A percentile compares a stretch with the other conserved stretches of the same genome.
Evolutionary conservation across 2,113 vertebrate genomes (phyloP).

Genomic region (Marmota flaviventris): DNA sequence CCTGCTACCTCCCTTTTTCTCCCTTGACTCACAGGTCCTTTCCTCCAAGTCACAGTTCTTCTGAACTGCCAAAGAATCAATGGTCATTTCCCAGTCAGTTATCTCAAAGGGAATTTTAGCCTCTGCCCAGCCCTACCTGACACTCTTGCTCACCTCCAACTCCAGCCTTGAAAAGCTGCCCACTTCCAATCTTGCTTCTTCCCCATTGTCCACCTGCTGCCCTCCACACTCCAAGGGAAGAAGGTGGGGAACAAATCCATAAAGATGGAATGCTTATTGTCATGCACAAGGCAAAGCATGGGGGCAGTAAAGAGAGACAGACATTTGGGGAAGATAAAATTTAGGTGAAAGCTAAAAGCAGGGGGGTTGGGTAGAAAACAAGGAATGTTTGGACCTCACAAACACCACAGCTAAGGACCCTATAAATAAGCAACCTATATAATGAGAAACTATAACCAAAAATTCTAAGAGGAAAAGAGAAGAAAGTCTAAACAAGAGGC

Average conservation of each 20-base stretch:
- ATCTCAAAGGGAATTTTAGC: not conserved
- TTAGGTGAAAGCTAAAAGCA: conserved; percentile 17
- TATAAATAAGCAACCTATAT: conserved; percentile 12
- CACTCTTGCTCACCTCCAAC: not conserved
- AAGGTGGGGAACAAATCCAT: not conserved
- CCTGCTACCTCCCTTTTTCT: not conserved
- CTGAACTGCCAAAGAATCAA: not conserved
- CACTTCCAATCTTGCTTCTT: not conserved
- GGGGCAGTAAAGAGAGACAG: not conserved
- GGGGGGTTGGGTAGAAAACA: conserved; percentile 14
- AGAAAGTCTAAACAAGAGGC: conserved; percentile 53
- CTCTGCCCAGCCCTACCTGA: not conserved
- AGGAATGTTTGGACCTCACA: not conserved
- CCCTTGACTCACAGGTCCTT: not conserved
- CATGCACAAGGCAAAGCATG: not conserved
- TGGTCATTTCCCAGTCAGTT: not conserved
- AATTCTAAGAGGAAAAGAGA: conserved; percentile 36
- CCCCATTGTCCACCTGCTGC: not conserved
- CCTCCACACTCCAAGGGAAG: not conserved
- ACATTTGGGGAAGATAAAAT: not conserved
- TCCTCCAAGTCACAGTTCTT: not conserved
- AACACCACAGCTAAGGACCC: not conserved
- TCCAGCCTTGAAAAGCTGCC: not conserved
- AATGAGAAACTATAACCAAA: conserved; percentile 25
- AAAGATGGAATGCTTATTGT: not conserved